Conservation (phyloP, 30 jellyfish, hydroid and myxozoan genomes). For the Aurelia sp. region DNA sequence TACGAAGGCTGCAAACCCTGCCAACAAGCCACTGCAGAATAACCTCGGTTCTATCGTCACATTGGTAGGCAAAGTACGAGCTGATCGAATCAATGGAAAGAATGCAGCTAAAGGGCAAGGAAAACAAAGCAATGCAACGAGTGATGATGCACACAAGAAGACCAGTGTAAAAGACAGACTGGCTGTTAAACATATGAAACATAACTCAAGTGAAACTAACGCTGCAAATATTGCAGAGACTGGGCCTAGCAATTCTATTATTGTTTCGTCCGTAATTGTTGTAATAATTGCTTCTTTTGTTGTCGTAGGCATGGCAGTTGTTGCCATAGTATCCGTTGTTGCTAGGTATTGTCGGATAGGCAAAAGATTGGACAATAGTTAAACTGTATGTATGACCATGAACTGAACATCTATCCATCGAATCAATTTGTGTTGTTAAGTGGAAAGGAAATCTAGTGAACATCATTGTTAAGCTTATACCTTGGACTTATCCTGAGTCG, state of each 20-base stretch:
- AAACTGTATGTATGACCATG: neutral
- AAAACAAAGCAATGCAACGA: conserved; percentile 39
- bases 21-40: conserved; percentile 59
- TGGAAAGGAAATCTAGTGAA: too few relatives aligned
- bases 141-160: conserved; percentile 85
- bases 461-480: too few relatives aligned
- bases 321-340: conserved; percentile 95
- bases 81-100: conserved; percentile 79
- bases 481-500: too few relatives aligned
- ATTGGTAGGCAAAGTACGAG: conserved; percentile 85
- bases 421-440: too few relatives aligned
- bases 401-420: too few relatives aligned
- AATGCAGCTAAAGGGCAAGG: conserved; percentile 48
- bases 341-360: conserved; percentile 95
- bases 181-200: conserved; percentile 82
- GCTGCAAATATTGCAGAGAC: conserved; percentile 90
- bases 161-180: conserved; percentile 73
- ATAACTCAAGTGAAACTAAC: conserved; percentile 83
- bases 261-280: conserved; percentile 90
- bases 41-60: conserved; percentile 94
- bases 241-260: conserved; percentile 92
- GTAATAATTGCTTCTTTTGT: conserved; percentile 93
- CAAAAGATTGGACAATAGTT: conserved; percentile 69
- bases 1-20: conserved; percentile 26
- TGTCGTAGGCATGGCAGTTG: conserved; percentile 98